These are phyloP conservation scores for Oryctes rhinoceros DNA, from an alignment of 1,140 invertebrate genomes.

Conservation along the genomic window DNA sequence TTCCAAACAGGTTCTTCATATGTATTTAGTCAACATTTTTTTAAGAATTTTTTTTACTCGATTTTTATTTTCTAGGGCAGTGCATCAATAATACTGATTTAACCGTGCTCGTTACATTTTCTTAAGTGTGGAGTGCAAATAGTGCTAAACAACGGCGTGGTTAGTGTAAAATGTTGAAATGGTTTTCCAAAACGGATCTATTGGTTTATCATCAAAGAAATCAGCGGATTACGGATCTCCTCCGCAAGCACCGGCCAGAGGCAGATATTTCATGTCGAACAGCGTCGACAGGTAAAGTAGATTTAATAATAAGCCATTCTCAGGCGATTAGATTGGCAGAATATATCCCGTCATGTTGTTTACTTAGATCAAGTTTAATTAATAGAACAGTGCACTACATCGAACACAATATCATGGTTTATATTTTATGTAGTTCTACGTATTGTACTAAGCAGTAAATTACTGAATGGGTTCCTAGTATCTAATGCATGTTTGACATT, in stretches of 20 bases:
- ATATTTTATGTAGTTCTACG: background rate
- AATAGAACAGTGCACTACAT: background rate
- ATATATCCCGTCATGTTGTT: background rate
- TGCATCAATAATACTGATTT: too few relatives aligned
- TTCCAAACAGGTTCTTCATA: too few relatives aligned
- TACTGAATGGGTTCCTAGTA: background rate
- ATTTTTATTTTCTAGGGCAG: too few relatives aligned
- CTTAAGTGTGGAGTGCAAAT: background rate
- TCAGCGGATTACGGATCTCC: constrained; percentile 14
- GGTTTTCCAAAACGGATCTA: constrained; percentile 25
- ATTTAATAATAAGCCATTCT: background rate
- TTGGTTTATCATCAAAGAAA: constrained; percentile 28
- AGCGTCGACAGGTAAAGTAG: constrained; percentile 16
- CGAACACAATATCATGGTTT: background rate
- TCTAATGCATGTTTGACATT: constrained; percentile 14
- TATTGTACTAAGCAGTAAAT: background rate
- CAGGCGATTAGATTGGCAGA: background rate
- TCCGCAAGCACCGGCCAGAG: constrained; percentile 11
- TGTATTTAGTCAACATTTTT: too few relatives aligned
- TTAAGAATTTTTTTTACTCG: too few relatives aligned
- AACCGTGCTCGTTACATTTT: background rate
- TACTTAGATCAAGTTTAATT: background rate
- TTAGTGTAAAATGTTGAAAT: constrained; percentile 31
- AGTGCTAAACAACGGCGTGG: background rate
- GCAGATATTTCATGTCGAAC: constrained; percentile 12